Evolutionary conservation across 1,140 invertebrate species (phyloP), one percentile per base, ranked within the genome.

Genomic region (Heliconius nattereri): DNA sequence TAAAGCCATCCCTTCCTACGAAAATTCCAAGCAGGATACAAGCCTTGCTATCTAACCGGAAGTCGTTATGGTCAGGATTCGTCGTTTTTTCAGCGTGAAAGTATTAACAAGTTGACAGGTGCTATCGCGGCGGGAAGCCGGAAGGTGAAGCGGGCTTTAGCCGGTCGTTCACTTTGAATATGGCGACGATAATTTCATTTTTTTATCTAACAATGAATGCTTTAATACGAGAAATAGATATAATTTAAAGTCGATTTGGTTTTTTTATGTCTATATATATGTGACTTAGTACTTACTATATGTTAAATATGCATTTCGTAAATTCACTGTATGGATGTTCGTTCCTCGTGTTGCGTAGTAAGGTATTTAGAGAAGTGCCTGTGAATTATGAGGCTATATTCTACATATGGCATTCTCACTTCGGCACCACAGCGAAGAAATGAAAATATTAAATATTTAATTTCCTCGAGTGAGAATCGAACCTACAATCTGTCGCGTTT

Each of bases 81-180:
- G 13, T 45, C 37, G 37, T 40, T 75, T 75, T 75, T 60, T 5
- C 8, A 23, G 2, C n/a, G 26, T 37, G 54, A 75, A 75, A 26
- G 40, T 75, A 75, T 75, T 75, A 75, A 75, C 26, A 66, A 75
- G 23, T 35, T 45, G 74, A 74, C 73, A 49, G 40, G 49, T 26
- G 32, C 66, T 76, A 70, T 76, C 74, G 32, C 49, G 54, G 1
- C 71, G 20, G 52, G 16, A 54, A 66, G 35, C 74, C 57, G 74
- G 74, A 76, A 66, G 74, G 74, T 40, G 40, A 19, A 70, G 37
- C 74, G 74, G 74, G 74, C 57, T 54, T 66, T 52, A 66, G 35
- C 23, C 57, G 57, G 74, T 66, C 74, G 74, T 60, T 54, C 45
- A 13, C 3, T 29, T 29, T 60, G 57, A 76, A 76, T 60, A 54